phyloP scores from a whole-genome alignment of 1,140 invertebrate genomes.

The Platorchestia sp. region DNA sequence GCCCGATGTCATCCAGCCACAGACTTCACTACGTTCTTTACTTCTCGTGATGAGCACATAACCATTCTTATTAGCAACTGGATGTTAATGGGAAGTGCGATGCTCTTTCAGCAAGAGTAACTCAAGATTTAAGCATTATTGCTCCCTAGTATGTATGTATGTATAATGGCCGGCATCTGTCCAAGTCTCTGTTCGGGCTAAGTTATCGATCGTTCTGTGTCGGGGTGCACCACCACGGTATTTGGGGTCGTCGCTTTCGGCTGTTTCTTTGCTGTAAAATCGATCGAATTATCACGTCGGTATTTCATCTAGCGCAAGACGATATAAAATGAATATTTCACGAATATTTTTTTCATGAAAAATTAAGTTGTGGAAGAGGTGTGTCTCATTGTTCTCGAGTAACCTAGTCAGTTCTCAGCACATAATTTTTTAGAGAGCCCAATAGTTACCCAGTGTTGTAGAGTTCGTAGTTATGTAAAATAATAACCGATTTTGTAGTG shows the following conservation, averaged over 20 bases:
- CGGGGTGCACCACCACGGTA: not conserved
- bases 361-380: not conserved
- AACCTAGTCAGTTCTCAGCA: not conserved
- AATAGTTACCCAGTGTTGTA: not conserved
- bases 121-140: not conserved
- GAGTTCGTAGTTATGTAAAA: too few species aligned
- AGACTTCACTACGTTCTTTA: not conserved
- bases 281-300: not conserved
- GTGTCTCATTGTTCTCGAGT: not conserved
- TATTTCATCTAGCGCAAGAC: not conserved
- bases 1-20: not conserved
- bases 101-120: not conserved
- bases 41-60: conserved; percentile 1
- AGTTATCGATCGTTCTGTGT: not conserved
- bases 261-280: not conserved
- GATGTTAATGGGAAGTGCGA: not conserved
- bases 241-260: not conserved
- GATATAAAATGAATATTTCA: not conserved
- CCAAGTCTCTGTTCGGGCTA: not conserved
- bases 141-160: not conserved
- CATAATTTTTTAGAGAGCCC: not conserved
- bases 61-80: not conserved
- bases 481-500: too few species aligned
- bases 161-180: not conserved
- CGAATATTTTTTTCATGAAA: not conserved